Conservation (phyloP, 2,113 vertebrate species). For the Formicarius rufipectus region DNA sequence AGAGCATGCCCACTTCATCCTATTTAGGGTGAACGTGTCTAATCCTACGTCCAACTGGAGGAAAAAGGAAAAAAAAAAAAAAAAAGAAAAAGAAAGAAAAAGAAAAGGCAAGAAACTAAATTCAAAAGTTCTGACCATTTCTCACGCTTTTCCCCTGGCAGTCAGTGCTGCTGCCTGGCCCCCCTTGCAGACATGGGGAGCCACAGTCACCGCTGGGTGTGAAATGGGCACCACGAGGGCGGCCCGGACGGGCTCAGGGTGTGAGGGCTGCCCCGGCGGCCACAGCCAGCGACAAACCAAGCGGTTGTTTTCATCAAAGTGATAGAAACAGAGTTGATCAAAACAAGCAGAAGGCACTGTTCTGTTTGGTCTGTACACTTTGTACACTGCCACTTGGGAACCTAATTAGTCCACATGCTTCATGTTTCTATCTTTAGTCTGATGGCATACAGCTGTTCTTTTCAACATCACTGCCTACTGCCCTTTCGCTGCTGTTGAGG, state of each 20-base stretch:
- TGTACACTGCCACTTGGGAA: constrained; percentile 37
- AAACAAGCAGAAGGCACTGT: constrained; percentile 51
- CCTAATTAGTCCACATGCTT: constrained; percentile 22
- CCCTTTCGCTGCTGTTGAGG: neutral
- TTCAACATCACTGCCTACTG: neutral
- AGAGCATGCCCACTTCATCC: neutral
- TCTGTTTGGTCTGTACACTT: constrained; percentile 28
- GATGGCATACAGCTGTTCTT: constrained; percentile 46
- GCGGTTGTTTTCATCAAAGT: neutral
- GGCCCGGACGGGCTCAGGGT: fast-evolving
- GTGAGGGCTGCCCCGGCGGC: neutral
- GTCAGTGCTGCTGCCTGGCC: neutral
- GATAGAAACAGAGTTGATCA: neutral
- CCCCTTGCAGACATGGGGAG: neutral
- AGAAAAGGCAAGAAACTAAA: neutral
- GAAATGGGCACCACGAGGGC: neutral
- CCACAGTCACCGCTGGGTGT: neutral
- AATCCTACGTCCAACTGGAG: neutral
- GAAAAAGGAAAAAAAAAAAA: no score
- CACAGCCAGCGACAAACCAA: neutral
- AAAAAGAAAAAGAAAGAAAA: no score
- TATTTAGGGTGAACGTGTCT: neutral
- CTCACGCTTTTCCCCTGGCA: fast-evolving
- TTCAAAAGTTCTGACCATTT: neutral
- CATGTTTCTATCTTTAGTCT: constrained; percentile 40